Evolutionary conservation across 2,888 invertebrate species (phyloP).

Genomic region (Cheilosia scutellata): DNA sequence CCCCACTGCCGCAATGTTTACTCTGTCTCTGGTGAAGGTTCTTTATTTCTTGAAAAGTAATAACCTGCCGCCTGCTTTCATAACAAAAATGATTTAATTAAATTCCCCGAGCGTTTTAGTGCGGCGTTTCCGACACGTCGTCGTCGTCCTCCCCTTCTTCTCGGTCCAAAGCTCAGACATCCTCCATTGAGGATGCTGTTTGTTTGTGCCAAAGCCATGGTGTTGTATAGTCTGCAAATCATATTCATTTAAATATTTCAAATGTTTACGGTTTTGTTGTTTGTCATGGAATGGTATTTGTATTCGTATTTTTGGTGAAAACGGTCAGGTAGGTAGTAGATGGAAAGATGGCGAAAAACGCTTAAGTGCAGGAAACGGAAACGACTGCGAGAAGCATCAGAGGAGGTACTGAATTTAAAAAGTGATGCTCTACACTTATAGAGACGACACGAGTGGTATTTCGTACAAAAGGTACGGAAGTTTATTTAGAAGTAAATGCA

Average conservation of each 20-base stretch:
- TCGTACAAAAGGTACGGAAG: conserved; percentile 49
- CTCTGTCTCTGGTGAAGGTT: conserved; percentile 34
- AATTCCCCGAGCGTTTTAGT: conserved; percentile 66
- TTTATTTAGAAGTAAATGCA: conserved; percentile 62
- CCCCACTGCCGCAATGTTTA: neutral
- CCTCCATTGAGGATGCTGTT: conserved; percentile 17
- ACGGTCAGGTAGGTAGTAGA: conserved; percentile 47
- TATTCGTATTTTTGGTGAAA: conserved; percentile 24
- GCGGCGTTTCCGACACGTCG: conserved; percentile 12
- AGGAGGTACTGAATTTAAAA: conserved; percentile 1
- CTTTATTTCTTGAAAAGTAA: conserved; percentile 57
- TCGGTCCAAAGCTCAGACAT: neutral
- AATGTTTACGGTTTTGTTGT: conserved; percentile 60
- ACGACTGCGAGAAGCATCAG: conserved; percentile 5
- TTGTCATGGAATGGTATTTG: conserved; percentile 37
- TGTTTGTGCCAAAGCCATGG: neutral
- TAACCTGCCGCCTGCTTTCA: conserved; percentile 65
- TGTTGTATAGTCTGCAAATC: conserved; percentile 60
- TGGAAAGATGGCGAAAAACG: conserved; percentile 22
- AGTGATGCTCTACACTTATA: conserved; percentile 1
- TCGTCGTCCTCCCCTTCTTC: neutral
- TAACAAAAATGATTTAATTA: conserved; percentile 74
- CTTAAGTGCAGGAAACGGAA: conserved; percentile 69
- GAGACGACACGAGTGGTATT: neutral
- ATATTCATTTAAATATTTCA: conserved; percentile 72